phyloP scores from a whole-genome alignment of 53 echinoderm and acorn worm species.

The Actinopyga echinites region DNA sequence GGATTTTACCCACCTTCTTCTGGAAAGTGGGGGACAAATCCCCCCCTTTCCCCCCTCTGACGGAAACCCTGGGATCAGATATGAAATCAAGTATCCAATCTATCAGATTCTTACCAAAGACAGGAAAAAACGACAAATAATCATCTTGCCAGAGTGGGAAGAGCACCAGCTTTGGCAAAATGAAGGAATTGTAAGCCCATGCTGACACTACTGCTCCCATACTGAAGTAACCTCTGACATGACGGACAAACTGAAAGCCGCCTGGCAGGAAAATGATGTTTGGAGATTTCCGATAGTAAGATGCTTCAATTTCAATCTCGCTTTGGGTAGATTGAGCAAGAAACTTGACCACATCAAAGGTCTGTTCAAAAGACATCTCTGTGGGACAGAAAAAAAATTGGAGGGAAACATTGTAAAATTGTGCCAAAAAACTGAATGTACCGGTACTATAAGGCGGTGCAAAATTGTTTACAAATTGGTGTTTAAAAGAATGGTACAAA shows the following conservation, averaged over 20 bases:
- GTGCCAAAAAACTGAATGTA: not conserved
- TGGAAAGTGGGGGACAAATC: no score
- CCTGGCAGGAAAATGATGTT: conserved; percentile 65
- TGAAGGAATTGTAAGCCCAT: conserved; percentile 75
- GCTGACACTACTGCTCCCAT: conserved; percentile 65
- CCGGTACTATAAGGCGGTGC: not conserved
- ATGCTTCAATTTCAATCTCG: conserved; percentile 45
- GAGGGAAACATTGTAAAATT: not conserved
- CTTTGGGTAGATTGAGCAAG: conserved; percentile 1
- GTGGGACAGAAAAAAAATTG: not conserved
- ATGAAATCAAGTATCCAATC: no score
- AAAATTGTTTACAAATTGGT: no score
- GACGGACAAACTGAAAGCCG: conserved; percentile 65
- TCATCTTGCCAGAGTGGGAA: conserved; percentile 66
- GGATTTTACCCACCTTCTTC: no score
- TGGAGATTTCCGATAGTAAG: conserved; percentile 59
- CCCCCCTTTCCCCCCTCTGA: no score
- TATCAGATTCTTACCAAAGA: conserved; percentile 76
- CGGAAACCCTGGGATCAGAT: no score
- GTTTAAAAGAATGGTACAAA: no score
- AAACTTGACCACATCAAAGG: conserved; percentile 12
- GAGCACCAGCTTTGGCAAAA: conserved; percentile 68
- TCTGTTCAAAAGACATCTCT: conserved; percentile 25
- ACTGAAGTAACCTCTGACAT: conserved; percentile 63
- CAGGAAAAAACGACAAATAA: conserved; percentile 48